Conservation (phyloP, 2,113 vertebrate species). For the Alouatta palliata region DNA sequence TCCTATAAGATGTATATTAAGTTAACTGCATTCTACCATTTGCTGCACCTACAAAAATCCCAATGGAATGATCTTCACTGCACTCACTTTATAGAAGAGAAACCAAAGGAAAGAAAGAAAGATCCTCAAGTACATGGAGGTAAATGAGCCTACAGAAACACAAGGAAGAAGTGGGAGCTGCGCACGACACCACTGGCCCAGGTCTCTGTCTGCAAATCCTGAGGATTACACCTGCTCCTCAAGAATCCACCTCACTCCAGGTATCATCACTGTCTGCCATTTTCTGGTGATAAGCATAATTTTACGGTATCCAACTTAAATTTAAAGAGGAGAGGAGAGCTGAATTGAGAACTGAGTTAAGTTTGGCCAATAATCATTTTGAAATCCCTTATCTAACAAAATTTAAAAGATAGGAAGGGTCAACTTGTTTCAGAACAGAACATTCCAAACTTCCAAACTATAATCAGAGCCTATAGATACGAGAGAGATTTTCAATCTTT, state of each 20-base stretch:
- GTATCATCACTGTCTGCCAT: not conserved
- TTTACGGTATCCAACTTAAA: not conserved
- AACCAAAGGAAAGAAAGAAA: not conserved
- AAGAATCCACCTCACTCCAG: not conserved
- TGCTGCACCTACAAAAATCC: not conserved
- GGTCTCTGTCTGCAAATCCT: not conserved
- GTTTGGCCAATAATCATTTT: not conserved
- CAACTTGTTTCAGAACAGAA: not conserved
- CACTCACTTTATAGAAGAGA: not conserved
- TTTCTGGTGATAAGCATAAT: not conserved
- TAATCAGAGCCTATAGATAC: constrained; percentile 19
- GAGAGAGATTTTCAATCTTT: not conserved
- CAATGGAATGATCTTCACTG: not conserved
- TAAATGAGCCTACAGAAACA: not conserved
- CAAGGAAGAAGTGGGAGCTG: not conserved
- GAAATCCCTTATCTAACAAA: constrained; percentile 7
- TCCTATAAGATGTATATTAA: not conserved
- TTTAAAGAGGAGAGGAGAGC: not conserved
- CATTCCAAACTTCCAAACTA: not conserved
- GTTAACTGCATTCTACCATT: not conserved
- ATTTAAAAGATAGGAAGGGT: not conserved
- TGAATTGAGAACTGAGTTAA: not conserved
- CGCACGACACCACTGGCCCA: not conserved
- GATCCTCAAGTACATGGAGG: not conserved
- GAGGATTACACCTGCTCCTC: not conserved